Evolutionary conservation across 2,113 vertebrate species (phyloP).

Genomic region (Cynocephalus volans): DNA sequence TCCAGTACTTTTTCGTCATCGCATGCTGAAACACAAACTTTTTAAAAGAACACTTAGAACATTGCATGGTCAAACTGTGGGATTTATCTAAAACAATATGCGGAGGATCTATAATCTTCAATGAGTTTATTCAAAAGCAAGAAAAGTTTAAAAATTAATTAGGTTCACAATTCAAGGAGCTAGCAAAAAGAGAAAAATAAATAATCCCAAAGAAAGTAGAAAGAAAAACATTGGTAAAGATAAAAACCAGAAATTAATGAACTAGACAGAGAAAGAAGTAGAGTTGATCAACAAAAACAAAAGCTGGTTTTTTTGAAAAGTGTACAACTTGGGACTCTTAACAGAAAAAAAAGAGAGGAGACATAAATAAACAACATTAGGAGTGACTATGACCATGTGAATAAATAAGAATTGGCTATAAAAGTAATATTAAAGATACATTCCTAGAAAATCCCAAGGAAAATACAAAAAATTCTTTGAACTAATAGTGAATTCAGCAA

Average conservation of each 20-base stretch:
- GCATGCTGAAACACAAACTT: not conserved
- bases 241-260: constrained; percentile 30
- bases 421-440: not conserved
- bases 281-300: not conserved
- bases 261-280: not conserved
- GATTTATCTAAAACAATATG: not conserved
- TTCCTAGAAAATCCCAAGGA: not conserved
- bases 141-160: not conserved
- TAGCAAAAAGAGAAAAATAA: not conserved
- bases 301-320: not conserved
- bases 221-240: not conserved
- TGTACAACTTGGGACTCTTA: not conserved
- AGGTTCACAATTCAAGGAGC: not conserved
- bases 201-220: not conserved
- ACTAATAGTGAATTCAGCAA: not conserved
- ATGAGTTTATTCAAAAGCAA: not conserved
- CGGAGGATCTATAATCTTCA: not conserved
- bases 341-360: not conserved
- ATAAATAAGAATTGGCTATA: not conserved
- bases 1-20: not conserved
- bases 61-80: not conserved
- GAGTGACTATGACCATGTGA: not conserved
- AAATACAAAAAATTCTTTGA: not conserved
- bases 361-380: not conserved
- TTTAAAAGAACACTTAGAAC: not conserved